Conservation (phyloP, 2,113 vertebrate species). For the Cephalopholis sonnerati region DNA sequence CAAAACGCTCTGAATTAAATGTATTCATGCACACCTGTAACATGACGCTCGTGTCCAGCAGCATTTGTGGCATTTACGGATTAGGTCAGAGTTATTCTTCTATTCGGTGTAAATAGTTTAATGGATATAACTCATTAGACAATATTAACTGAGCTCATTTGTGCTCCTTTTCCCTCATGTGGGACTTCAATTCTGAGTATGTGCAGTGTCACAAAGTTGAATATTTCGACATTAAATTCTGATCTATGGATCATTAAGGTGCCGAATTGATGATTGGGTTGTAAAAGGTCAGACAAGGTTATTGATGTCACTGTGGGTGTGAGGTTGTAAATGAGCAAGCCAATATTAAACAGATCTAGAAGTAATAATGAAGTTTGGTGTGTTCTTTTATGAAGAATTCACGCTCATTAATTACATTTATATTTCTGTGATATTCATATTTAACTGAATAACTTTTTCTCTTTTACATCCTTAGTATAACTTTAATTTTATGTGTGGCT, state of each 20-base stretch:
- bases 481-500: background rate
- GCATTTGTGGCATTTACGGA: rapidly evolving
- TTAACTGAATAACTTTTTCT: background rate
- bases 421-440: background rate
- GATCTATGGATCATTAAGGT: background rate
- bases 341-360: background rate
- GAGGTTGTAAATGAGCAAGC: background rate
- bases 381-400: background rate
- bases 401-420: background rate
- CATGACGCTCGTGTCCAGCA: rapidly evolving
- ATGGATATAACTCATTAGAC: background rate
- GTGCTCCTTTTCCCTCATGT: background rate
- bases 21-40: background rate
- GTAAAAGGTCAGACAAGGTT: background rate
- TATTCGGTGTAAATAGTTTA: background rate
- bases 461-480: too few species aligned
- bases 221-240: background rate
- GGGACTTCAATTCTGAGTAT: background rate
- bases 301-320: background rate
- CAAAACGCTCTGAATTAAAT: background rate
- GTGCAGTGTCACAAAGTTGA: background rate
- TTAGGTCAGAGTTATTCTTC: rapidly evolving
- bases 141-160: background rate
- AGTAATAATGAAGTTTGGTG: background rate
- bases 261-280: background rate